Percentiles rank a stretch among this genome's conserved stretches.
Evolutionary conservation across 2,888 invertebrate genomes (phyloP).

Genomic region (Microctonus hyperodae): DNA sequence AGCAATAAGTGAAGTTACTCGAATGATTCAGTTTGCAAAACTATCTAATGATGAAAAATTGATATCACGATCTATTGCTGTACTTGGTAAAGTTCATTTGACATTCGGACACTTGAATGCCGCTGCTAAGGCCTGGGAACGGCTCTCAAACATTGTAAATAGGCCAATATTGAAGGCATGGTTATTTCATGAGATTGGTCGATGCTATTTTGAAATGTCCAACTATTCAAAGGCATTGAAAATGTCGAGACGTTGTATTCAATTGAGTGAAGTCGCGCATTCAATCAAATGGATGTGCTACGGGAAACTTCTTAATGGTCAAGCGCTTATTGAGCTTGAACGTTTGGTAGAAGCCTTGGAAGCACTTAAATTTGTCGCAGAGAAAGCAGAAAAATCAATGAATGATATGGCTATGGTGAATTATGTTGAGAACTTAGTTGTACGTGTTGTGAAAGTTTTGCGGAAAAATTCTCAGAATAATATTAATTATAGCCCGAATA

Average conservation of each 20-base stretch:
- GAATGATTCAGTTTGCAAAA: conserved; percentile 47
- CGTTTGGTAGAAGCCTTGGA: conserved; percentile 47
- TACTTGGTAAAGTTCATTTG: conserved; percentile 54
- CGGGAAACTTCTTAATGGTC: conserved; percentile 50
- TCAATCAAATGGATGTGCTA: conserved; percentile 52
- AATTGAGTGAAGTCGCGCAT: conserved; percentile 41
- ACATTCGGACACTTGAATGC: conserved; percentile 52
- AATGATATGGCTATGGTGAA: conserved; percentile 38
- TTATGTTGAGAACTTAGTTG: conserved; percentile 49
- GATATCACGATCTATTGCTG: conserved; percentile 44
- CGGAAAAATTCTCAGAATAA: neutral
- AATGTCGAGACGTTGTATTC: conserved; percentile 41
- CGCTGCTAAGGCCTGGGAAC: conserved; percentile 49
- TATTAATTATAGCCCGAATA: neutral
- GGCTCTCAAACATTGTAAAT: conserved; percentile 38
- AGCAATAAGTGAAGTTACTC: conserved; percentile 45
- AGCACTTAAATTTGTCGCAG: conserved; percentile 40
- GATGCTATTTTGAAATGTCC: conserved; percentile 52
- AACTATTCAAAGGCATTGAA: conserved; percentile 41
- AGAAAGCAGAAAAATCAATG: conserved; percentile 40
- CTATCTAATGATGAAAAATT: conserved; percentile 38
- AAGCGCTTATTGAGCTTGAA: conserved; percentile 47
- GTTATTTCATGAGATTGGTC: conserved; percentile 49
- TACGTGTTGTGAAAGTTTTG: conserved; percentile 37
- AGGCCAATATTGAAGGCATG: conserved; percentile 44